Percentiles rank a stretch among this genome's conserved stretches.
Conservation (phyloP, 2,797 vertebrate species). For the Gymnoscopelus microlampas region DNA sequence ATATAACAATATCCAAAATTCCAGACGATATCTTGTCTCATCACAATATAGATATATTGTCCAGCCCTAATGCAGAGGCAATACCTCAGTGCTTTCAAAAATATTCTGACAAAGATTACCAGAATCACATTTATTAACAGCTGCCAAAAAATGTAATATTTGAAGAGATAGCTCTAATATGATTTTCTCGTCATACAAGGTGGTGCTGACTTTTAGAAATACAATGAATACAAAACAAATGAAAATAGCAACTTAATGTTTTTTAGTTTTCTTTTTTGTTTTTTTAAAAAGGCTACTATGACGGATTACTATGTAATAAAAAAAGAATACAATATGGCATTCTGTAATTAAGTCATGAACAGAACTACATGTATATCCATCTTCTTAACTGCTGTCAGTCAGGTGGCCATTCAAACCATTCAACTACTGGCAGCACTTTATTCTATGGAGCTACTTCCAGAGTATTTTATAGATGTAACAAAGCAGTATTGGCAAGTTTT, state of each 20-base stretch:
- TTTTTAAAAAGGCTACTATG: conserved; percentile 60
- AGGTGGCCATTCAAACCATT: conserved; percentile 5
- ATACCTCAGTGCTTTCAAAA: background rate
- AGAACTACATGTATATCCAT: conserved; percentile 10
- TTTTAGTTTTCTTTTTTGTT: background rate
- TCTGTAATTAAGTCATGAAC: conserved; percentile 23
- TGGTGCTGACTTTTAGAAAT: conserved; percentile 75
- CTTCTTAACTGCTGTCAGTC: background rate
- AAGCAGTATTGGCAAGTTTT: no score
- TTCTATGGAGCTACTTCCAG: background rate
- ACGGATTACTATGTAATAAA: conserved; percentile 67
- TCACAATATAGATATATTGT: no score
- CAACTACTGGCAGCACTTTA: background rate
- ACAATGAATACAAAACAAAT: conserved; percentile 72
- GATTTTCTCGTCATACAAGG: conserved; percentile 74
- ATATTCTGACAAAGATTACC: conserved; percentile 43
- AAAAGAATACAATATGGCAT: conserved; percentile 73
- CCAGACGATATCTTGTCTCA: no score
- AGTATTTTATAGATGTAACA: background rate
- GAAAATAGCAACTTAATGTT: conserved; percentile 58
- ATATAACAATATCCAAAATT: no score
- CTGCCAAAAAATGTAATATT: conserved; percentile 80
- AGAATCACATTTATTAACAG: conserved; percentile 81
- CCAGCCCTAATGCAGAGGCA: background rate
- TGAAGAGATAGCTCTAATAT: conserved; percentile 71